phyloP scores from a whole-genome alignment of 2,888 invertebrate species.

The Mantis religiosa region DNA sequence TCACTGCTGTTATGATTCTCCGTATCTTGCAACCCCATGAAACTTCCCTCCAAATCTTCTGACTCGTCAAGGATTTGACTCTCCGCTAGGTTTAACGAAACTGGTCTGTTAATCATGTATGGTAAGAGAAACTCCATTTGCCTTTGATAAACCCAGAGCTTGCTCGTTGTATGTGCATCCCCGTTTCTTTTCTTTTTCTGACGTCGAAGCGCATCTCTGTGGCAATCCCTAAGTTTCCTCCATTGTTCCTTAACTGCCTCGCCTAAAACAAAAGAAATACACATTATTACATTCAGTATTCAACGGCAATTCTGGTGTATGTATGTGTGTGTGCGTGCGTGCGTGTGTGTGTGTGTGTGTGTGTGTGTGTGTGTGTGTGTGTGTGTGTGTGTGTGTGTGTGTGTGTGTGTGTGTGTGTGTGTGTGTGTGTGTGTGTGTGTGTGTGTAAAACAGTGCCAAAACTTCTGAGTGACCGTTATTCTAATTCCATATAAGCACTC shows the following conservation, averaged over 20 bases:
- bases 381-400: too few species aligned
- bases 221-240: slow-evolving; percentile 15
- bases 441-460: too few species aligned
- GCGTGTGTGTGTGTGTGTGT: too few species aligned
- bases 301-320: too few species aligned
- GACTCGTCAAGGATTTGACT: background rate
- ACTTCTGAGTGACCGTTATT: too few species aligned
- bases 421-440: too few species aligned
- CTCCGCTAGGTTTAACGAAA: background rate
- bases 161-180: background rate
- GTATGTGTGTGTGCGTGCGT: too few species aligned
- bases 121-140: slow-evolving; percentile 20
- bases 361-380: too few species aligned
- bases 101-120: slow-evolving; percentile 2
- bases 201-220: slow-evolving; percentile 9
- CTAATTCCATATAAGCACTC: too few species aligned
- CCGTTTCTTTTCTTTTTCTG: slow-evolving; percentile 6
- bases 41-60: background rate
- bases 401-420: too few species aligned
- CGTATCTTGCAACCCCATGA: background rate
- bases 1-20: background rate
- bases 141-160: slow-evolving; percentile 15
- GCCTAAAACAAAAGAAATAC: background rate
- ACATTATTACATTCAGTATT: background rate
- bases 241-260: slow-evolving; percentile 9